Conservation (phyloP, 2,113 vertebrate genomes). For the Pluvialis apricaria region DNA sequence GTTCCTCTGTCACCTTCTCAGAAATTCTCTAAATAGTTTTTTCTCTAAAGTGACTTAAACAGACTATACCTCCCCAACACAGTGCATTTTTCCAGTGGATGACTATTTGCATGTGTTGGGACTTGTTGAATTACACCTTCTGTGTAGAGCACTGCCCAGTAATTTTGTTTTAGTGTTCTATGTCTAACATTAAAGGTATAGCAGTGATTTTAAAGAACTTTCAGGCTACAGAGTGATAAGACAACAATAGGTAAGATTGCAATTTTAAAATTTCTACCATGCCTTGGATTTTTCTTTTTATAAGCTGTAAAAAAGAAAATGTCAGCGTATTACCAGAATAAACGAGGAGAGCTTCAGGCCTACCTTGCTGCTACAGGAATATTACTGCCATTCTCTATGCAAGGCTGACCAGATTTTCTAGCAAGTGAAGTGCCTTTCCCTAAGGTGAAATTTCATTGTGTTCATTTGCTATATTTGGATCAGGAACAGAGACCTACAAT, state of each 20-base stretch:
- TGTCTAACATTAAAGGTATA: not conserved
- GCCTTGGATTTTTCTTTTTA: not conserved
- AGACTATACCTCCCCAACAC: not conserved
- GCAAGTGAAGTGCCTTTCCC: not conserved
- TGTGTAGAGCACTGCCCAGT: not conserved
- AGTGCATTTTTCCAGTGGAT: not conserved
- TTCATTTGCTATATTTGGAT: not conserved
- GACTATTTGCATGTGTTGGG: not conserved
- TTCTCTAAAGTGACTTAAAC: not conserved
- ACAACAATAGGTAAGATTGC: not conserved
- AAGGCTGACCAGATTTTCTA: conserved; percentile 5
- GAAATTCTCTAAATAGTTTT: not conserved
- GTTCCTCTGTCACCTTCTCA: not conserved
- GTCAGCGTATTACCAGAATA: not conserved
- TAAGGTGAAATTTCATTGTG: not conserved
- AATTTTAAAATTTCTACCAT: not conserved
- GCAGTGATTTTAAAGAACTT: not conserved
- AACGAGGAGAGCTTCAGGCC: not conserved
- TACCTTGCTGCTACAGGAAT: not conserved
- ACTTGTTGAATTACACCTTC: not conserved
- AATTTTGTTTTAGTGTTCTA: not conserved
- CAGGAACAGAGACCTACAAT: not conserved
- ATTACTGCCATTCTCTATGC: not conserved
- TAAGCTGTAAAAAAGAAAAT: not conserved
- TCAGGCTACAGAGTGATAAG: not conserved